A percentile compares a stretch with the other conserved stretches of the same genome.
These are phyloP conservation scores for Hassar affinis DNA, from an alignment of 2,113 vertebrate genomes.

Conservation along the genomic window DNA sequence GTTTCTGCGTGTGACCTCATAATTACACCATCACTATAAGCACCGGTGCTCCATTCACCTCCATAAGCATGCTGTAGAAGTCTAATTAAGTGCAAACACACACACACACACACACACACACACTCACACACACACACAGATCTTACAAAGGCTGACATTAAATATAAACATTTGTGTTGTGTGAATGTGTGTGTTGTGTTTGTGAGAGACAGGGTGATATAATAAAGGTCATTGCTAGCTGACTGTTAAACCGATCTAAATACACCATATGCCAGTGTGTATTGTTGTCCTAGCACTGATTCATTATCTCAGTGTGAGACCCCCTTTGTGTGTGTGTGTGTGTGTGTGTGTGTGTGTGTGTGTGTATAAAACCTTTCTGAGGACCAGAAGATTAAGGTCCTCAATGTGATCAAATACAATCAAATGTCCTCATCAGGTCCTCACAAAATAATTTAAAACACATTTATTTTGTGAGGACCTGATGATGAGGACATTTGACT, in stretches of 20 bases:
- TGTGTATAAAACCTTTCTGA: background rate
- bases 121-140: background rate
- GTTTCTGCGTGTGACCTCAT: background rate
- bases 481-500: background rate
- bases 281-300: background rate
- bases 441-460: background rate
- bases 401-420: background rate
- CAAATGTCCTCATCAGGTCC: background rate
- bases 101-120: background rate
- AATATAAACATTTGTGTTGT: background rate
- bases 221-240: background rate
- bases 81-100: background rate
- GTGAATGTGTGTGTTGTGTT: background rate
- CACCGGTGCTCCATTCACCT: background rate
- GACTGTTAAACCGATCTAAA: conserved; percentile 23
- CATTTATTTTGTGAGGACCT: background rate
- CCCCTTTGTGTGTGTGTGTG: background rate
- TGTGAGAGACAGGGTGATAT: background rate
- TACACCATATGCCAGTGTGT: background rate
- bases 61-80: background rate
- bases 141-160: background rate
- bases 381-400: background rate
- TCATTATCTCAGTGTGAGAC: background rate
- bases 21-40: background rate
- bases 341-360: conserved; percentile 14